A percentile compares a stretch with the other conserved stretches of the same genome.
These are phyloP conservation scores for Siniperca scherzeri DNA, from an alignment of 2,797 vertebrate species.

Conservation along the genomic window DNA sequence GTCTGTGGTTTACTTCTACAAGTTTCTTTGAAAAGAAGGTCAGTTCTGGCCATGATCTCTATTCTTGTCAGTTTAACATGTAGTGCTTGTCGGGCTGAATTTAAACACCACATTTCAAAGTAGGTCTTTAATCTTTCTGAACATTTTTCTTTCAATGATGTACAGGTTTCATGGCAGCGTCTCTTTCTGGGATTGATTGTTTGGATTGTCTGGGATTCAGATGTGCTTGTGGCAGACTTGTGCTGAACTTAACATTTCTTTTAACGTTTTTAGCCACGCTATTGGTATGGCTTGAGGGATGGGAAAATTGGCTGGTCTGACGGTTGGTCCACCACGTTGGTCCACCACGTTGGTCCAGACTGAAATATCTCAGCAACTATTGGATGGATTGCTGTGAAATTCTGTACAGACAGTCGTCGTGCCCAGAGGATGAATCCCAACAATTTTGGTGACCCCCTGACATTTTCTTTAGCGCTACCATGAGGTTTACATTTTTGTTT, in stretches of 20 bases:
- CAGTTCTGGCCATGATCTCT: not conserved
- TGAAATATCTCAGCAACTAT: not conserved
- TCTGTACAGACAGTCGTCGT: not conserved
- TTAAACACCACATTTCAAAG: constrained; percentile 25
- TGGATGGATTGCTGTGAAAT: not conserved
- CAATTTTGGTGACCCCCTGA: not conserved
- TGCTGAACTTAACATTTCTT: not conserved
- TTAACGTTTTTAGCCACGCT: not conserved
- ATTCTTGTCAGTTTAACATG: constrained; percentile 13
- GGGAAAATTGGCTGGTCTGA: not conserved
- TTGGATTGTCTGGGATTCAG: constrained; percentile 19
- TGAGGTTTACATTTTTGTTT: constrained; percentile 1
- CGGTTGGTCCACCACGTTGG: not conserved
- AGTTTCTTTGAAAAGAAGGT: constrained; percentile 21
- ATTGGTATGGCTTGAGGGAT: not conserved
- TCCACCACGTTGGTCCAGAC: not conserved
- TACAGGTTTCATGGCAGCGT: constrained; percentile 16
- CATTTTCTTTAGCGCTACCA: not conserved
- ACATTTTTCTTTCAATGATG: constrained; percentile 34
- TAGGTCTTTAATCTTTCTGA: not conserved
- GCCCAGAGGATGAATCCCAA: not conserved
- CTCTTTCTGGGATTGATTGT: constrained; percentile 14
- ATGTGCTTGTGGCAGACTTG: constrained; percentile 18
- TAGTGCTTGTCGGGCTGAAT: constrained; percentile 3
- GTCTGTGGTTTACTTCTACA: constrained; percentile 21